A percentile compares a stretch with the other conserved stretches of the same genome.
Conservation (phyloP, 1,140 invertebrate genomes). For the Subanguina moxae region DNA sequence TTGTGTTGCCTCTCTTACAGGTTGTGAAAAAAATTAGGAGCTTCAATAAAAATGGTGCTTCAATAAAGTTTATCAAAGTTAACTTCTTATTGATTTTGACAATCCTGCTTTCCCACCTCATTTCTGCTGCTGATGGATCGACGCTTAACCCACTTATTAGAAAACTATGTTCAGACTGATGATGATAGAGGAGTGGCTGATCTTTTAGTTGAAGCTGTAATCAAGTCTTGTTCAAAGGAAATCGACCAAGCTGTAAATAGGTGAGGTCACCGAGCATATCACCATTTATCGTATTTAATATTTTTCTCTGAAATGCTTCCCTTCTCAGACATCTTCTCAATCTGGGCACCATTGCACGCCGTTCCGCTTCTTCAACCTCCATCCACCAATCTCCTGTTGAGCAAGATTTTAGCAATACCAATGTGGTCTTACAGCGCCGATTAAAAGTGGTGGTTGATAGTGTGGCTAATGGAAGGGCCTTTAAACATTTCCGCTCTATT, state of each 20-base stretch:
- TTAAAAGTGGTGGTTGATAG: not conserved
- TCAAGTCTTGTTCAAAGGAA: not conserved
- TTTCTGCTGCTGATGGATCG: not conserved
- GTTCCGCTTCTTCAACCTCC: not conserved
- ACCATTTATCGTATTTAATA: too few relatives aligned
- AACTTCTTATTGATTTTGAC: not conserved
- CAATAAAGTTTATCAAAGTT: not conserved
- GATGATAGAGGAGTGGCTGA: conserved; percentile 1
- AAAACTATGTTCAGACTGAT: conserved; percentile 13
- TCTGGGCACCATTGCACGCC: too few relatives aligned
- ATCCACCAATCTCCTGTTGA: not conserved
- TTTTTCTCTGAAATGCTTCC: too few relatives aligned
- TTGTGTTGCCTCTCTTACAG: not conserved
- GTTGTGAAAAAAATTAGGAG: not conserved
- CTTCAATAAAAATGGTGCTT: too few relatives aligned
- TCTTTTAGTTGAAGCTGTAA: conserved; percentile 4
- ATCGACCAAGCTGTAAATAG: not conserved
- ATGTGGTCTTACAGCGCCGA: conserved; percentile 4
- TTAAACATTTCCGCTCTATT: conserved; percentile 11
- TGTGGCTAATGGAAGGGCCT: not conserved
- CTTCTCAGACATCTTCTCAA: too few relatives aligned
- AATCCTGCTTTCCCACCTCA: not conserved
- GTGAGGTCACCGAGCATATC: too few relatives aligned
- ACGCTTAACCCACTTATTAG: conserved; percentile 6
- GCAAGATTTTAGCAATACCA: not conserved